A percentile compares a stretch with the other conserved stretches of the same genome.
Conservation (phyloP, 2,113 vertebrate species). For the Myotis brandtii region DNA sequence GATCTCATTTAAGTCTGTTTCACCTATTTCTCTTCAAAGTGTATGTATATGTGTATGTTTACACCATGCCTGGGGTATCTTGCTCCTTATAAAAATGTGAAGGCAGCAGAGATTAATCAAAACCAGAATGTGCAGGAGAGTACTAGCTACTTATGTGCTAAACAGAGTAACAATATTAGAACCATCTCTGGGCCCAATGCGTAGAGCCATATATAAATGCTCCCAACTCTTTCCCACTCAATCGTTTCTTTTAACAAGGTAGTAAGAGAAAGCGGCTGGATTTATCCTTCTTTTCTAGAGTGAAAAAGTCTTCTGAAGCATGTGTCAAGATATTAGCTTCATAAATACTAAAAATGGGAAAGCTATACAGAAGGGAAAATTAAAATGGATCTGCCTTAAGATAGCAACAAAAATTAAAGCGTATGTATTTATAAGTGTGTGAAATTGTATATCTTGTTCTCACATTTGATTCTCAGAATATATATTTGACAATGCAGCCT, state of each 20-base stretch:
- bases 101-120: not conserved
- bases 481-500: not conserved
- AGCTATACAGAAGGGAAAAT: not conserved
- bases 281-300: not conserved
- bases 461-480: not conserved
- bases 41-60: not conserved
- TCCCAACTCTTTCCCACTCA: not conserved
- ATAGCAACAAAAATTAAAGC: not conserved
- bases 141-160: not conserved
- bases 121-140: not conserved
- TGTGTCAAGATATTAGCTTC: conserved; percentile 6
- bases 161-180: not conserved
- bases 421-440: not conserved
- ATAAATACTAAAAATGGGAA: conserved; percentile 20
- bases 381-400: not conserved
- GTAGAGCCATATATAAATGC: not conserved
- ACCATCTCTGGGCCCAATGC: not conserved
- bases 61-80: not conserved
- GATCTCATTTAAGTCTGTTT: not conserved
- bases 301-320: not conserved
- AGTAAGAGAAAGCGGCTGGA: not conserved
- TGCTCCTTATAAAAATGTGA: not conserved
- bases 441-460: not conserved
- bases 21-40: conserved; percentile 19
- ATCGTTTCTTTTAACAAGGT: not conserved